Evolutionary conservation across 1,140 invertebrate species (phyloP).

Genomic region (Calephelis nemesis): DNA sequence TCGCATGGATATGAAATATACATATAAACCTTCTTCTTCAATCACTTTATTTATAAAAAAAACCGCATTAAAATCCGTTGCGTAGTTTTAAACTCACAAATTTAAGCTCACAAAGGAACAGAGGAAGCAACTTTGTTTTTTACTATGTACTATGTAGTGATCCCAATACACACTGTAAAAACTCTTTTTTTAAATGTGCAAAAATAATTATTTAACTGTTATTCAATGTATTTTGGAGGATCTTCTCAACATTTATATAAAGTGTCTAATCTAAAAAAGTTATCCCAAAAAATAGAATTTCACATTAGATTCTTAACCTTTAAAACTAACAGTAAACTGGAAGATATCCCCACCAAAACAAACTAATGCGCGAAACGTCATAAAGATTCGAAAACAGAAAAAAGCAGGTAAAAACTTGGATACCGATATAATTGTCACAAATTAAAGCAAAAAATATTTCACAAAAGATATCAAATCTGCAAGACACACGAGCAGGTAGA

Average conservation of each 20-base stretch:
- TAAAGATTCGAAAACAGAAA: slow-evolving; percentile 52
- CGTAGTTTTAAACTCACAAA: too few relatives aligned
- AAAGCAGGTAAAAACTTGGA: slow-evolving; percentile 77
- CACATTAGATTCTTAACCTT: slow-evolving; percentile 30
- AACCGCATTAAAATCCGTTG: too few relatives aligned
- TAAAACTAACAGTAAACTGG: slow-evolving; percentile 50
- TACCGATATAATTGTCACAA: slow-evolving; percentile 79
- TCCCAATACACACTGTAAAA: too few relatives aligned
- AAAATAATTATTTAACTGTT: too few relatives aligned
- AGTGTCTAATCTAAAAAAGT: not conserved
- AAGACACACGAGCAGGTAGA: slow-evolving; percentile 78
- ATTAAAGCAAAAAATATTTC: slow-evolving; percentile 74
- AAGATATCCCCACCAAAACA: slow-evolving; percentile 55
- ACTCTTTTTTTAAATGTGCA: too few relatives aligned
- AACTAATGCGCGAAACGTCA: slow-evolving; percentile 64
- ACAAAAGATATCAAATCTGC: slow-evolving; percentile 78
- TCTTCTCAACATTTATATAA: not conserved
- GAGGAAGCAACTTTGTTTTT: too few relatives aligned
- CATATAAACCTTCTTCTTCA: too few relatives aligned
- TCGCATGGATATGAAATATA: too few relatives aligned
- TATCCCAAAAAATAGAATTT: not conserved
- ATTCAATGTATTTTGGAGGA: not conserved
- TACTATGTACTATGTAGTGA: too few relatives aligned
- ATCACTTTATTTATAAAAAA: too few relatives aligned
- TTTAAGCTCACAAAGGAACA: too few relatives aligned